Percentiles rank a stretch among this genome's conserved stretches.
These are phyloP conservation scores for Sitta europaea DNA, from an alignment of 2,113 vertebrate species.

Conservation along the genomic window DNA sequence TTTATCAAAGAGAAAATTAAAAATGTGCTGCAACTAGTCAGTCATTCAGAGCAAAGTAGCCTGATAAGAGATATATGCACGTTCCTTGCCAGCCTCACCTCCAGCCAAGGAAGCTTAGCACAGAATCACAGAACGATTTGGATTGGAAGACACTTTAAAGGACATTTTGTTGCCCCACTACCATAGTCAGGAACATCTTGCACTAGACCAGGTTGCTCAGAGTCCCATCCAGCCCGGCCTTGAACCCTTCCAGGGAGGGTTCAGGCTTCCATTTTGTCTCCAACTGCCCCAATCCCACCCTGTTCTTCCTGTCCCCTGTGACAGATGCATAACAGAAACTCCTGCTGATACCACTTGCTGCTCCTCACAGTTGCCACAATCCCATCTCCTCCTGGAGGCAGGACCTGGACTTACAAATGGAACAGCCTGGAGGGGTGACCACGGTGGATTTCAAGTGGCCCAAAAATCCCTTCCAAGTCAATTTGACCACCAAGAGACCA, in stretches of 20 bases:
- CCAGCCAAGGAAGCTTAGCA: not conserved
- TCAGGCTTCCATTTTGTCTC: not conserved
- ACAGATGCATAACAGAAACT: not conserved
- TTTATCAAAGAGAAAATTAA: not conserved
- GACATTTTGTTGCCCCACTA: not conserved
- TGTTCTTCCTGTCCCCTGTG: not conserved
- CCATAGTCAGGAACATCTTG: not conserved
- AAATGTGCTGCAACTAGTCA: not conserved
- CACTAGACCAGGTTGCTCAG: not conserved
- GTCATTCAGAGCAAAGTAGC: not conserved
- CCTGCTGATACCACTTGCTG: not conserved
- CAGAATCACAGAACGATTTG: not conserved
- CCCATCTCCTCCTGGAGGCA: not conserved
- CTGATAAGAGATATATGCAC: fast-evolving
- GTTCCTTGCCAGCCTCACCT: not conserved
- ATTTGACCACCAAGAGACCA: not conserved
- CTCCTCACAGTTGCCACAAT: not conserved
- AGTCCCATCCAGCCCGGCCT: not conserved
- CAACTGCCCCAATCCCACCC: not conserved
- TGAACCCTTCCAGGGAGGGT: not conserved
- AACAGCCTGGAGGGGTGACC: not conserved
- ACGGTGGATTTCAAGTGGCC: not conserved
- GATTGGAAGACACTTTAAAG: not conserved
- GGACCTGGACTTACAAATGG: not conserved
- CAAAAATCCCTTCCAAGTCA: not conserved